Evolutionary conservation across 2,888 invertebrate genomes (phyloP), one percentile per base, ranked within the genome.

Genomic region (Thyatira batis): DNA sequence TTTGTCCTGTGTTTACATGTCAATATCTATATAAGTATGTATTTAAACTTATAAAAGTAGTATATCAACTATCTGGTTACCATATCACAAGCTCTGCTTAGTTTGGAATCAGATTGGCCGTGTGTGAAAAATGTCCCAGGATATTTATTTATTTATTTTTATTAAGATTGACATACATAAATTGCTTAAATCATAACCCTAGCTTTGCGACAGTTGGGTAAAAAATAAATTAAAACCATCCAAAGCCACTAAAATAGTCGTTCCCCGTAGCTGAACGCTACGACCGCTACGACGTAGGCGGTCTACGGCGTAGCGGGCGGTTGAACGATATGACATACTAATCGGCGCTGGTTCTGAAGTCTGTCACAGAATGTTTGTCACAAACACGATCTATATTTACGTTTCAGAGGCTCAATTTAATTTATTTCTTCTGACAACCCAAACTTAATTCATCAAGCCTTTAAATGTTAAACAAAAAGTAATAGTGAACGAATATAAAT

Each of bases 181-280:
- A n/a, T n/a, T n/a, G n/a, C n/a, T n/a, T n/a, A n/a, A n/a, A n/a
- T n/a, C n/a, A n/a, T n/a, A n/a, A n/a, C n/a, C n/a, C n/a, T n/a
- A n/a, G n/a, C n/a, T n/a, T n/a, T n/a, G n/a, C n/a, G n/a, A n/a
- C n/a, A n/a, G n/a, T n/a, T n/a, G n/a, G n/a, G n/a, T n/a, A n/a
- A n/a, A n/a, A n/a, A n/a, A n/a, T n/a, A n/a, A n/a, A n/a, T n/a
- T n/a, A 51, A 55, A 51, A 60, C 44, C 49, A 28, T 52, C 49
- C 52, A 58, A 54, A 53, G 48, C 49, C 51, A 54, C 53, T 63
- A 65, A 65, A 61, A 27, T 11, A 52, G 54, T 17, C 39, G 55
- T 23, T 46, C 21, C 65, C 54, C 56, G 58, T 54, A 43, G 39
- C 39, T 11, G 33, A n/a, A 33, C 33, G 27, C 21, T 45, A 10